Evolutionary conservation across 2,113 vertebrate species (phyloP).

Genomic region (Leptocoma aspasia): DNA sequence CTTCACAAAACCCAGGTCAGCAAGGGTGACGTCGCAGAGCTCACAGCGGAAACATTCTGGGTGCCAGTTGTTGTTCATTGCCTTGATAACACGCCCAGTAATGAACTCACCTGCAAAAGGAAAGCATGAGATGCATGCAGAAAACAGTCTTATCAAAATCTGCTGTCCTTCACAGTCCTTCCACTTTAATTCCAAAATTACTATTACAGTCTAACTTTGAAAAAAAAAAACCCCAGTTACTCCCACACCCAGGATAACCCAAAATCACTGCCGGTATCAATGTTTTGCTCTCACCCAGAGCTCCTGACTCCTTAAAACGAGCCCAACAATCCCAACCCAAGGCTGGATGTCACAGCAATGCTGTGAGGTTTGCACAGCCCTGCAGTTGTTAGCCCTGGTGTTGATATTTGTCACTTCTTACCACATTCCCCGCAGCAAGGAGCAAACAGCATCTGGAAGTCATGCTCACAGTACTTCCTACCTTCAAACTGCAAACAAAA

Average conservation of each 20-base stretch:
- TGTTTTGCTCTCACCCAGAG: background rate
- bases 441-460: conserved; percentile 82
- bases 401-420: conserved; percentile 31
- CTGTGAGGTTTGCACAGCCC: background rate
- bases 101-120: conserved; percentile 75
- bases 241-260: background rate
- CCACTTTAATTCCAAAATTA: background rate
- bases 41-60: conserved; percentile 79
- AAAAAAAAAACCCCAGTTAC: background rate
- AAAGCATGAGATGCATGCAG: background rate
- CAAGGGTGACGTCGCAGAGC: conserved; percentile 71
- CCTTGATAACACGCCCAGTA: conserved; percentile 79
- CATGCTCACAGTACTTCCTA: conserved; percentile 79
- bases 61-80: conserved; percentile 82
- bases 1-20: conserved; percentile 79
- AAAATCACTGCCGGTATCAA: background rate
- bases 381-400: background rate
- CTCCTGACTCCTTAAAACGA: background rate
- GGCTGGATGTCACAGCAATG: background rate
- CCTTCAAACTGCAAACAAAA: conserved; percentile 74
- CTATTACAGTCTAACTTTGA: background rate
- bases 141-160: background rate
- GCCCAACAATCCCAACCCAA: background rate
- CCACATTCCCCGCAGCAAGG: conserved; percentile 77
- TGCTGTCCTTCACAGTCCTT: background rate